Evolutionary conservation across 2,113 vertebrate genomes (phyloP).

Genomic region (Amblyopsis rosae): DNA sequence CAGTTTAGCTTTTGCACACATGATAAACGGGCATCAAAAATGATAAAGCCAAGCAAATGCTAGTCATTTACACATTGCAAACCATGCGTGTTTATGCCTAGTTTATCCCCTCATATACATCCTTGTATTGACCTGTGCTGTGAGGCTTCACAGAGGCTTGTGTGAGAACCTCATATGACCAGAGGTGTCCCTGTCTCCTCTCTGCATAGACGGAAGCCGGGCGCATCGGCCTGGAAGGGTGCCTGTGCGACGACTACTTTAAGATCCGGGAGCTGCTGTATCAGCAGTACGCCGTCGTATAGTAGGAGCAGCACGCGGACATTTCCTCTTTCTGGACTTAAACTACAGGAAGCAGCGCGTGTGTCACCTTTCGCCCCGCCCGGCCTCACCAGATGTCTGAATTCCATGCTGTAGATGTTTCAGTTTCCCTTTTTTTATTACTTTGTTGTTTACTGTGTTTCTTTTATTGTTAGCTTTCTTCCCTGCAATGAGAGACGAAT

Average conservation of each 20-base stretch:
- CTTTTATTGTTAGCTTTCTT: slow-evolving; percentile 37
- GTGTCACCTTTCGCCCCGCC: slow-evolving; percentile 19
- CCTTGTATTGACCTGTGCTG: background rate
- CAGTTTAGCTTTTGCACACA: too few relatives aligned
- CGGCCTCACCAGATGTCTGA: slow-evolving; percentile 48
- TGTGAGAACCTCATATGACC: slow-evolving; percentile 14
- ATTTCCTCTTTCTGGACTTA: slow-evolving; percentile 55
- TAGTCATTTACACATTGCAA: too few relatives aligned
- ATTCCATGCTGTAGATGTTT: slow-evolving; percentile 50
- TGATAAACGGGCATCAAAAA: too few relatives aligned
- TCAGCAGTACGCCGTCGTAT: slow-evolving; percentile 96
- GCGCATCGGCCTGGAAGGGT: slow-evolving; percentile 96
- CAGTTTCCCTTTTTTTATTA: slow-evolving; percentile 40
- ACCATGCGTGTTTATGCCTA: too few relatives aligned
- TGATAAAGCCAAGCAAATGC: too few relatives aligned
- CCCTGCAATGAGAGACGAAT: slow-evolving; percentile 31
- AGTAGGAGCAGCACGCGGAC: slow-evolving; percentile 48
- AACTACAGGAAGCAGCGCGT: slow-evolving; percentile 36
- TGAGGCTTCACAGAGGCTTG: background rate
- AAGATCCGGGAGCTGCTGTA: slow-evolving; percentile 98
- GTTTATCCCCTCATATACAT: too few relatives aligned
- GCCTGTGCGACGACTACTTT: slow-evolving; percentile 97
- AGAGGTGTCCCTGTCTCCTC: slow-evolving; percentile 25
- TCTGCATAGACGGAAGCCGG: slow-evolving; percentile 94
- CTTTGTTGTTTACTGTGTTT: slow-evolving; percentile 25